phyloP scores from a whole-genome alignment of 1,140 invertebrate species.

The Microplitis demolitor region DNA sequence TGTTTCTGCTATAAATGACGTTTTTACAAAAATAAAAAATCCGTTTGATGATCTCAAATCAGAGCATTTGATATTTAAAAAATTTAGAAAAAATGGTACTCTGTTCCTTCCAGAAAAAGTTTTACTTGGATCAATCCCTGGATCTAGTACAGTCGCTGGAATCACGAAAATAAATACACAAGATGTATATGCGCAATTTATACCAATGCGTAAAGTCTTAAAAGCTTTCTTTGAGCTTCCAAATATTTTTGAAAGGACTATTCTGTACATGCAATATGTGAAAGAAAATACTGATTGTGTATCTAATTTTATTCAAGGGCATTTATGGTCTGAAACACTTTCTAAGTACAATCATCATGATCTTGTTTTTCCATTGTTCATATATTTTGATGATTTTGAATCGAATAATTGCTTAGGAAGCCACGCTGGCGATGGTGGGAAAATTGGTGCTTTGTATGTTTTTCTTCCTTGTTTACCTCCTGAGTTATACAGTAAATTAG shows the following conservation, averaged over 20 bases:
- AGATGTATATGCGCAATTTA: conserved; percentile 12
- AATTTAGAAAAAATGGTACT: not conserved
- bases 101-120: conserved; percentile 16
- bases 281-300: not conserved
- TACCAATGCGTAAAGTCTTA: not conserved
- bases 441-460: conserved; percentile 37
- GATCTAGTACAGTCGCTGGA: not conserved
- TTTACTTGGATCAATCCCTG: not conserved
- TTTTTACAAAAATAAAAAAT: not conserved
- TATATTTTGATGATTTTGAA: conserved; percentile 16
- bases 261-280: not conserved
- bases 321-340: conserved; percentile 9
- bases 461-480: conserved; percentile 34
- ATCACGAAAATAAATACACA: not conserved
- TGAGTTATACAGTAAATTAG: conserved; percentile 13
- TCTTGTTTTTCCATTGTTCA: conserved; percentile 13
- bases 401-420: conserved; percentile 21
- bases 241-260: not conserved
- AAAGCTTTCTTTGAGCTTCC: not conserved
- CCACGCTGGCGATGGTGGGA: conserved; percentile 31
- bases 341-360: not conserved
- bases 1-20: not conserved
- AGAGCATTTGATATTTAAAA: conserved; percentile 21
- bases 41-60: conserved; percentile 18
- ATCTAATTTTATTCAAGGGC: conserved; percentile 15